phyloP scores from a whole-genome alignment of 2,797 vertebrate species.

The Propithecus deckenii region DNA sequence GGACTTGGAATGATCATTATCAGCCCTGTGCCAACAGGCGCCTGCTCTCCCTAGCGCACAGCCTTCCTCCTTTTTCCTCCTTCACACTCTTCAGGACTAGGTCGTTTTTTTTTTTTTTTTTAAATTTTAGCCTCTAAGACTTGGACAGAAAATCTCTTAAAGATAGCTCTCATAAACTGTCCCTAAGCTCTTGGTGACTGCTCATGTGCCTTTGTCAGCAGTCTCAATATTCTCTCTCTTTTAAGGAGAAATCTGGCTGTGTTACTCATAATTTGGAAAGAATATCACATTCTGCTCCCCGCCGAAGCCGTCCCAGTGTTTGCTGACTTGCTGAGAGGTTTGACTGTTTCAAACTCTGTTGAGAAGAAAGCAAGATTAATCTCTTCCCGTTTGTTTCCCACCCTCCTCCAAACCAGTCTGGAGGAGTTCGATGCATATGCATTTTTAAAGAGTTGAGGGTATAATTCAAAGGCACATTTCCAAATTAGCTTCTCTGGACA shows the following conservation, averaged over 20 bases:
- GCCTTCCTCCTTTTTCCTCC: background rate
- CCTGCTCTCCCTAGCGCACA: background rate
- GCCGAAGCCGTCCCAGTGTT: background rate
- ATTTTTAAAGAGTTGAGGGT: constrained; percentile 68
- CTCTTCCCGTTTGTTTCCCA: constrained; percentile 10
- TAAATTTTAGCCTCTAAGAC: background rate
- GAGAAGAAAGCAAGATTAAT: constrained; percentile 58
- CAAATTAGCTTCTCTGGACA: constrained; percentile 46
- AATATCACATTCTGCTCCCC: background rate
- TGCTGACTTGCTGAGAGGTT: constrained; percentile 48
- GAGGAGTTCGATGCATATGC: constrained; percentile 31
- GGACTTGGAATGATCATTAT: background rate
- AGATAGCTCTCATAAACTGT: background rate
- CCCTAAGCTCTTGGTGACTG: background rate
- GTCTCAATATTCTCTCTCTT: background rate
- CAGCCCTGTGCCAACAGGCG: background rate
- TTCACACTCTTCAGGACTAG: background rate
- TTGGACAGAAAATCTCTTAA: constrained; percentile 9
- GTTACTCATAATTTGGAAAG: constrained; percentile 58
- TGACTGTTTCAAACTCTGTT: constrained; percentile 48
- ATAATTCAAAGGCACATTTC: constrained; percentile 54
- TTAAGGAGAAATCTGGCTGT: background rate
- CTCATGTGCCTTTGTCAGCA: background rate
- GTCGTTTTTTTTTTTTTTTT: background rate
- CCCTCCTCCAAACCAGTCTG: background rate